Evolutionary conservation across 1,140 invertebrate genomes (phyloP).

Genomic region (Drosophila mauritiana): DNA sequence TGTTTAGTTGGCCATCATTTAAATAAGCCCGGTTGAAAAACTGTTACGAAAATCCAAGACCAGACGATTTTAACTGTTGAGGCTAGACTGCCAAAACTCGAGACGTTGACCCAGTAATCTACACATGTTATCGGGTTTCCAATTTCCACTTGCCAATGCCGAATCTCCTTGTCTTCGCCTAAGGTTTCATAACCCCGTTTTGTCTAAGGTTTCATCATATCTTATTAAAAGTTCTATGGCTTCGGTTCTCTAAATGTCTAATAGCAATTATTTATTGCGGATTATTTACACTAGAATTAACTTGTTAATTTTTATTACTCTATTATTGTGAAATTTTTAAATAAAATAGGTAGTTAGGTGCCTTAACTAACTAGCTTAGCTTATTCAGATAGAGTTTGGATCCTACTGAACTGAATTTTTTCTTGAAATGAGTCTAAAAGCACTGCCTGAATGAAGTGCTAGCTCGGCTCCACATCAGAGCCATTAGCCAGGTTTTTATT

Average conservation of each 20-base stretch:
- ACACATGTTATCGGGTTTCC: constrained; percentile 34
- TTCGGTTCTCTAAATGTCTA: not conserved
- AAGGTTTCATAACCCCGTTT: not conserved
- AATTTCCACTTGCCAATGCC: constrained; percentile 34
- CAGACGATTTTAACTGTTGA: constrained; percentile 19
- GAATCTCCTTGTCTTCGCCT: not conserved
- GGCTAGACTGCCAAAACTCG: constrained; percentile 10
- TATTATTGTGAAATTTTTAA: too few relatives aligned
- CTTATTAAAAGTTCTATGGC: not conserved
- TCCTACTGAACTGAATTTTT: not conserved
- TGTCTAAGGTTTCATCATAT: not conserved
- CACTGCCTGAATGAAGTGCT: constrained; percentile 25
- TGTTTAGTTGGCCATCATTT: constrained; percentile 70
- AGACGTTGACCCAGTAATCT: constrained; percentile 60
- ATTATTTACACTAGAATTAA: too few relatives aligned
- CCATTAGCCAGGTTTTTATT: constrained; percentile 72
- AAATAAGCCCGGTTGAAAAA: constrained; percentile 64
- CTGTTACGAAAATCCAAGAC: constrained; percentile 60
- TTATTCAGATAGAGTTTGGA: not conserved
- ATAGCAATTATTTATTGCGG: too few relatives aligned
- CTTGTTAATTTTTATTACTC: too few relatives aligned
- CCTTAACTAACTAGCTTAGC: not conserved
- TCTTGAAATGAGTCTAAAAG: not conserved
- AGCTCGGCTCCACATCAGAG: constrained; percentile 18
- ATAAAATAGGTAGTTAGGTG: not conserved